Base-by-base conservation (phyloP, 2,888 invertebrate species). In the Glyphotaelius pellucidus region DNA sequence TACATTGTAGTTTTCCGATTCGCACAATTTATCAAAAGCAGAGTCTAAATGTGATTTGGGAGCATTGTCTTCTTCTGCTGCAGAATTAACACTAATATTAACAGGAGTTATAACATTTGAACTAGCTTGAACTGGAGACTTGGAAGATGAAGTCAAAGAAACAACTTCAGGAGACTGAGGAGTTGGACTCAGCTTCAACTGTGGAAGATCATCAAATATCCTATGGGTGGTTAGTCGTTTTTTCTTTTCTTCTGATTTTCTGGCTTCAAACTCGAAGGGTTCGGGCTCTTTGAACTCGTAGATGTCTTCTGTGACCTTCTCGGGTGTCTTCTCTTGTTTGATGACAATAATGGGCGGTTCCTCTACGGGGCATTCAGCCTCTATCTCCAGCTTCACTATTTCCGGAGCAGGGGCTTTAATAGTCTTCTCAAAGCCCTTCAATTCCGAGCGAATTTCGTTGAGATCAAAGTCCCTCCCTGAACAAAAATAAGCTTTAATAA, bases 251-350 rank as follows among this genome's bases (percentile, higher is more conserved):
- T 96, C 95, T 91, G 93, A 90, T 93, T 95, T 95, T 90, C 98
- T 97, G 14, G 97, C 96, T 95, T 98, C 98, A 94, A 98, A 97
- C 94, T 98, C 98, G 94, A 98, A 98, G 0, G 98, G 98, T 95
- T 98, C 98, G 0, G 98, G 98, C 95, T 98, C 98, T 95, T 98
- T 98, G 94, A 98, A 98, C 95, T 98, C 98, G 94, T 98, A 98
- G 92, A 98, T 97, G 94, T 98, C 98, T 94, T 96, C 96, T 0
- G 96, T 94, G 94, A 96, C 95, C 94, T 96, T 96, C 94, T 96
- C 96, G 0, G 96, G 94, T 94, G 96, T 95, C 94, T 96, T 96
- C 19, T 94, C 94, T 67, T 91, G 93, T 90, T 93, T 93, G 47
- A 92, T 89, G 5, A 92, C 83, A 15, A 93, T 90, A 25, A 32